Evolutionary conservation across 2,888 invertebrate genomes (phyloP).

Genomic region (Pristionchus arcanus): DNA sequence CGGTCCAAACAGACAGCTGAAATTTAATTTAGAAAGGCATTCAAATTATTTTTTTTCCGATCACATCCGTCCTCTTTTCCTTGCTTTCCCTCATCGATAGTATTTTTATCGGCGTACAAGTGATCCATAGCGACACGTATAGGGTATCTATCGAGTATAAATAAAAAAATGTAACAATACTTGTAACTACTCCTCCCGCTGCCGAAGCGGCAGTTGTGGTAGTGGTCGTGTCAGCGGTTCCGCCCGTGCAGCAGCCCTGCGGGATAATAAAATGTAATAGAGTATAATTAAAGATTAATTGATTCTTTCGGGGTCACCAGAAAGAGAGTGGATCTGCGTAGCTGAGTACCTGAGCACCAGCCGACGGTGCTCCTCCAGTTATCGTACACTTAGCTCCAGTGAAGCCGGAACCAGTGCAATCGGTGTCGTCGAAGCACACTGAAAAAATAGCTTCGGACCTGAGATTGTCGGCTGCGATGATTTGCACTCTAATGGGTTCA

Average conservation of each 20-base stretch:
- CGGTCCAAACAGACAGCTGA: neutral
- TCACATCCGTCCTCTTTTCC: too few species aligned
- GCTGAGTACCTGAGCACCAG: neutral
- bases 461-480: neutral
- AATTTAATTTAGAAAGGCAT: too few species aligned
- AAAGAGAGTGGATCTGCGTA: too few species aligned
- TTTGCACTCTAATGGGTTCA: neutral
- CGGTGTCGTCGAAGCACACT: neutral
- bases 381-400: neutral
- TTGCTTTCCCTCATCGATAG: too few species aligned
- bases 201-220: neutral
- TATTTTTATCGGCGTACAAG: neutral
- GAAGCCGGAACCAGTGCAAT: neutral
- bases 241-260: neutral
- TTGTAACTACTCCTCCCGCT: neutral
- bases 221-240: neutral
- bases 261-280: too few species aligned
- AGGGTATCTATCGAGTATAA: neutral
- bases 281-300: too few species aligned
- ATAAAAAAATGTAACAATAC: neutral
- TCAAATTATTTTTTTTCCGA: too few species aligned
- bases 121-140: neutral
- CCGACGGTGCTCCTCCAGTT: neutral
- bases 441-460: neutral
- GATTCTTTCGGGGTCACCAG: too few species aligned